Conservation (phyloP, 2,797 vertebrate genomes). For the Pyrrhura leucotis region DNA sequence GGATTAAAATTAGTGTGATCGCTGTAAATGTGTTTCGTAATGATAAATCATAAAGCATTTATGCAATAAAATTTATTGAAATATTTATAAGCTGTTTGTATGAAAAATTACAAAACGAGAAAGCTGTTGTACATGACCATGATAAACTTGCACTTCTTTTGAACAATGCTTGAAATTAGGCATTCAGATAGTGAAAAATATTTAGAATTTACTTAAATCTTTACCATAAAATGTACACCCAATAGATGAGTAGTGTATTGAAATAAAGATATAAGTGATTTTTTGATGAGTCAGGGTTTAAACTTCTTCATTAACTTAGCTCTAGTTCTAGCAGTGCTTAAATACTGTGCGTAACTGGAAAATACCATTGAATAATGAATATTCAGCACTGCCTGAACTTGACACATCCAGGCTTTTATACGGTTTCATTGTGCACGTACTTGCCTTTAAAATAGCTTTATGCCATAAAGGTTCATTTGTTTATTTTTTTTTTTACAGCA, state of each 20-base stretch:
- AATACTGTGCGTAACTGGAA: background rate
- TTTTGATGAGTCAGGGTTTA: background rate
- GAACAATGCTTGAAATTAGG: conserved; percentile 13
- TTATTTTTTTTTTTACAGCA: conserved; percentile 71
- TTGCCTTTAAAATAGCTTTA: conserved; percentile 17
- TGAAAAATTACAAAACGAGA: background rate
- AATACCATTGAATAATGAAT: background rate
- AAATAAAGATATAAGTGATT: background rate
- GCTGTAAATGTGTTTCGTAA: conserved; percentile 50
- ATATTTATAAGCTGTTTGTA: conserved; percentile 44
- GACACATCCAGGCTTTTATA: background rate
- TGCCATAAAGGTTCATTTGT: conserved; percentile 28
- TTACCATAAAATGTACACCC: background rate
- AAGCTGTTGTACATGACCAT: background rate
- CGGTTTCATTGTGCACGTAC: conserved; percentile 1
- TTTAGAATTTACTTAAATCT: background rate
- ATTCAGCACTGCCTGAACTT: background rate
- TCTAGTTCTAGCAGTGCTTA: background rate
- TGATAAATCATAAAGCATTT: conserved; percentile 32
- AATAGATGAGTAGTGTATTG: background rate
- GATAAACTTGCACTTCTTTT: conserved; percentile 4
- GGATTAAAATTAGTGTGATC: background rate
- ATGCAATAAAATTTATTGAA: background rate
- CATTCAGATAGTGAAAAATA: background rate
- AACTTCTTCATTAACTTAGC: background rate